Evolutionary conservation across 2,113 vertebrate species (phyloP).

Genomic region (Phyllostomus hastatus): DNA sequence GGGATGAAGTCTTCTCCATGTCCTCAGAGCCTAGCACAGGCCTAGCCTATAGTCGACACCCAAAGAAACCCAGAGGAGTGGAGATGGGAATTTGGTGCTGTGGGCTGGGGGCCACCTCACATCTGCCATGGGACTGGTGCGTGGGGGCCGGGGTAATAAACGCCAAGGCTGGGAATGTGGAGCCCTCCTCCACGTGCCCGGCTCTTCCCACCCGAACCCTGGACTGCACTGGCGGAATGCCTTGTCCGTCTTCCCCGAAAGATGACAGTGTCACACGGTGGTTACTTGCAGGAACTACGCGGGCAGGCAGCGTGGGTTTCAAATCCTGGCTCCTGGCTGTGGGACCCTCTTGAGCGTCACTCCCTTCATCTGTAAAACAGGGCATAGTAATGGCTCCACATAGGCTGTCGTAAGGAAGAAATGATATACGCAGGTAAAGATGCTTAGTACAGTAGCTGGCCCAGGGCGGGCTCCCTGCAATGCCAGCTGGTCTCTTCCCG

Average conservation of each 20-base stretch:
- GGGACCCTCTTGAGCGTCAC: background rate
- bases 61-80: background rate
- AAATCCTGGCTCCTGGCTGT: background rate
- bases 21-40: background rate
- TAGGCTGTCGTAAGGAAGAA: background rate
- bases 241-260: background rate
- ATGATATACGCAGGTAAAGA: background rate
- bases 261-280: background rate
- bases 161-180: conserved; percentile 12
- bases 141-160: background rate
- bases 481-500: background rate
- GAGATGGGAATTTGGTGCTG: background rate
- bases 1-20: background rate
- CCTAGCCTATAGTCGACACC: background rate
- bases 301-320: background rate
- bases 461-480: background rate
- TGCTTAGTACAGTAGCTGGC: background rate
- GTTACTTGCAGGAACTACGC: too few species aligned
- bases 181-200: background rate
- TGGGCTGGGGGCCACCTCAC: background rate
- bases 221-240: background rate
- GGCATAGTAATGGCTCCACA: background rate
- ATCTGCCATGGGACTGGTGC: background rate
- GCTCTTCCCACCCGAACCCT: background rate
- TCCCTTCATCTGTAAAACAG: background rate